phyloP scores from a whole-genome alignment of 2,113 vertebrate species.

The Condylura cristata region DNA sequence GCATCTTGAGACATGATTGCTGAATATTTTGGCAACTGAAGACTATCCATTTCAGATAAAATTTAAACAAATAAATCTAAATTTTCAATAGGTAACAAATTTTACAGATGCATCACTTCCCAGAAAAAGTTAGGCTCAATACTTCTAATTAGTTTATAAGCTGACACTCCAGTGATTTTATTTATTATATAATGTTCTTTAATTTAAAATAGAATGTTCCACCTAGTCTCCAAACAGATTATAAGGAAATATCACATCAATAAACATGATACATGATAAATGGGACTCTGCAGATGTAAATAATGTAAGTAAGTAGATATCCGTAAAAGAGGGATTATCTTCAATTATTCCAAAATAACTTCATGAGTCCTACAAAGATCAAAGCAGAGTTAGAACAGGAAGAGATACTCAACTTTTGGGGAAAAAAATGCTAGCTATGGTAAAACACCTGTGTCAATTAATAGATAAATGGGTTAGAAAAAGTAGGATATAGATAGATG shows the following conservation, averaged over 20 bases:
- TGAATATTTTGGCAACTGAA: neutral
- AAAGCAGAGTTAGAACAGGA: neutral
- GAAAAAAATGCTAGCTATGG: neutral
- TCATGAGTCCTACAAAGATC: neutral
- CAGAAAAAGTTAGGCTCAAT: neutral
- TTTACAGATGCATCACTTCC: neutral
- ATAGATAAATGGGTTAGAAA: neutral
- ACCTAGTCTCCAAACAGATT: neutral
- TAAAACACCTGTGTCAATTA: neutral
- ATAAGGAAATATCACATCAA: neutral
- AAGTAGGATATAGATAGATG: no score
- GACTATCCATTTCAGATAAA: neutral
- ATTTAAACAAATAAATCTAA: neutral
- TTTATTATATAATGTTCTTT: conserved; percentile 28
- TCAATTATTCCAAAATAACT: neutral
- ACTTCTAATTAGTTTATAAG: neutral
- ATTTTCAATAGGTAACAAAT: neutral
- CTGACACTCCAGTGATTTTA: neutral
- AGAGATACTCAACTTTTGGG: no score
- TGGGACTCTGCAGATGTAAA: neutral
- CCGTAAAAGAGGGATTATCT: neutral
- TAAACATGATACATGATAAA: neutral
- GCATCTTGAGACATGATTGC: neutral
- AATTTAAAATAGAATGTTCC: conserved; percentile 26
- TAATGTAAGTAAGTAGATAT: neutral